phyloP scores from a whole-genome alignment of 2,888 invertebrate species.

The Hesperia comma region DNA sequence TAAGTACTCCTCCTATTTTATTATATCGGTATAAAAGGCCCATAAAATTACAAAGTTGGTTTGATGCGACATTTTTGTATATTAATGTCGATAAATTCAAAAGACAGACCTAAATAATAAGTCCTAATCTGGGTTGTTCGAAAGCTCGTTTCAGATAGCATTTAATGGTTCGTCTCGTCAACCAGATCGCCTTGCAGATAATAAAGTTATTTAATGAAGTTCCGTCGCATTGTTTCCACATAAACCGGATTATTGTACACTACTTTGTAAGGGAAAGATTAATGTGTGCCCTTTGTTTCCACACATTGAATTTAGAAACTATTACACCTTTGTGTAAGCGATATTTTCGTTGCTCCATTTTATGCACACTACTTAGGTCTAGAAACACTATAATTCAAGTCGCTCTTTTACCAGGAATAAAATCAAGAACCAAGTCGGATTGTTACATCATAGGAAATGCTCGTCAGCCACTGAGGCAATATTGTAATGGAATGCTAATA shows the following conservation, averaged over 20 bases:
- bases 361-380: no score
- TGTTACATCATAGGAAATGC: no score
- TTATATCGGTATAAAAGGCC: no score
- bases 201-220: conserved; percentile 29
- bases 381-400: no score
- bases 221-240: conserved; percentile 18
- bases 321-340: no score
- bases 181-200: conserved; percentile 13
- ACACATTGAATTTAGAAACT: neutral
- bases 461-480: no score
- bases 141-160: conserved; percentile 22
- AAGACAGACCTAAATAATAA: conserved; percentile 13
- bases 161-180: conserved; percentile 23
- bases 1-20: no score
- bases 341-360: no score
- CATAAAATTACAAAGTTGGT: no score
- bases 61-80: neutral
- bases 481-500: no score
- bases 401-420: no score
- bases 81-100: neutral
- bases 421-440: no score
- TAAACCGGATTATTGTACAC: conserved; percentile 19
- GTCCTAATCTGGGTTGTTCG: conserved; percentile 12
- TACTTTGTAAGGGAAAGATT: conserved; percentile 1
- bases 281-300: neutral